Base-by-base conservation (phyloP, 2,797 vertebrate genomes). In the Eurystomus glaucurus region DNA sequence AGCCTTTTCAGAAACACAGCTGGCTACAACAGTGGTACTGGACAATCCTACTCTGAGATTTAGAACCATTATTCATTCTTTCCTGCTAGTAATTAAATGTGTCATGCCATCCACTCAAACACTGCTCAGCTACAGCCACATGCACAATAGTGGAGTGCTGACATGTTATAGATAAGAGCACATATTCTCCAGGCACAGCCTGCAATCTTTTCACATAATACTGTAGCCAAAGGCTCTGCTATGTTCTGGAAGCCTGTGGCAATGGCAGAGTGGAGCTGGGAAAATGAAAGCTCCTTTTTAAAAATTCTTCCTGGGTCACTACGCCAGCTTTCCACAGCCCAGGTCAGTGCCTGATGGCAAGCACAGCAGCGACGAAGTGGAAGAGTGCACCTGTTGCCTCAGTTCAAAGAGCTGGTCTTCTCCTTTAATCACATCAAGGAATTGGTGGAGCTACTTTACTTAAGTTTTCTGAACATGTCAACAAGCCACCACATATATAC, bases 61-160 rank as follows among this genome's bases (percentile, higher is more conserved):
- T 35, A 31, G 43, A 74, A 37, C 10, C 46, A 15, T 3, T 4
- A 20, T 7, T 46, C 21, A 10, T 60, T 71, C 9, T 4, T 72
- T 45, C 2, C 6, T 72, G 18, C 10, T 41, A 14, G 48, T 54
- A 52, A 52, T 52, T 25, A 28, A 33, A 17, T 6, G 28, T 45
- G 43, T 43, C 6, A 2, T 45, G 16, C 29, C 26, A 23, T 12
- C 28, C 15, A 14, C 10, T 13, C 55, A 14, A 2, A 8, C n/a
- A 2, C 7, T 1, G 16, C 39, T 25, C 14, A 5, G 79, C 37
- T 28, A 4, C 52, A 43, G 64, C 50, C 64, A 7, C n/a, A 4
- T 1, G 9, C 50, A 1, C 26, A 9, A 1, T 3, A 9, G 3
- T 19, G 18, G 14, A 60, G 50, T 0, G 0, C 52, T 46, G 48